These are phyloP conservation scores for Cryptomyrus ogoouensis DNA, from an alignment of 2,113 vertebrate species.

Conservation along the genomic window DNA sequence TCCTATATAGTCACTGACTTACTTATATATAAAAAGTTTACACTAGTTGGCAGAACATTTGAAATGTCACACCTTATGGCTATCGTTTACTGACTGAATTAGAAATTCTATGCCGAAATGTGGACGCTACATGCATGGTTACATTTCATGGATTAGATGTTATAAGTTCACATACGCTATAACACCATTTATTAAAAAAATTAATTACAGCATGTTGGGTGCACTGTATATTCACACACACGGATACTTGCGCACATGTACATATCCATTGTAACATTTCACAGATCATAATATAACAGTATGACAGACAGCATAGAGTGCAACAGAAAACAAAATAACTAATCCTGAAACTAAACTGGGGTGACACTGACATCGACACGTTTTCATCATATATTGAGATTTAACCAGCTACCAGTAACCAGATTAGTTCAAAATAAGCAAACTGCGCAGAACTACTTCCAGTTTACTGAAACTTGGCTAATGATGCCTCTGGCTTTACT, in stretches of 20 bases:
- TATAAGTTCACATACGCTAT: background rate
- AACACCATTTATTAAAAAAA: background rate
- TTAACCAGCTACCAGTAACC: background rate
- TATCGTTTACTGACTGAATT: background rate
- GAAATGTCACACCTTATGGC: background rate
- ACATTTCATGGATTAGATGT: background rate
- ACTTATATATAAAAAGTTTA: background rate
- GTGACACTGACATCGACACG: background rate
- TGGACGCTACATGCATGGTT: background rate
- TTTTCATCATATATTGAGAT: background rate
- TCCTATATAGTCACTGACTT: background rate
- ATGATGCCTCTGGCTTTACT: background rate
- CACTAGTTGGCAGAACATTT: background rate
- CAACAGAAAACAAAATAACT: background rate
- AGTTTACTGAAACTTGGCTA: background rate
- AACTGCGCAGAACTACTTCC: background rate
- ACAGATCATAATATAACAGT: background rate
- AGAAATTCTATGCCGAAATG: background rate
- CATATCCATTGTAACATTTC: background rate
- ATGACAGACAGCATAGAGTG: background rate
- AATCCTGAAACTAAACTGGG: background rate
- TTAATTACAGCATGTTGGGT: background rate
- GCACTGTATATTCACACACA: background rate
- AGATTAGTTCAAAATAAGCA: background rate
- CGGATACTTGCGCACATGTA: background rate